phyloP scores from a whole-genome alignment of 1,140 invertebrate species.

The Aleiodes sp. region DNA sequence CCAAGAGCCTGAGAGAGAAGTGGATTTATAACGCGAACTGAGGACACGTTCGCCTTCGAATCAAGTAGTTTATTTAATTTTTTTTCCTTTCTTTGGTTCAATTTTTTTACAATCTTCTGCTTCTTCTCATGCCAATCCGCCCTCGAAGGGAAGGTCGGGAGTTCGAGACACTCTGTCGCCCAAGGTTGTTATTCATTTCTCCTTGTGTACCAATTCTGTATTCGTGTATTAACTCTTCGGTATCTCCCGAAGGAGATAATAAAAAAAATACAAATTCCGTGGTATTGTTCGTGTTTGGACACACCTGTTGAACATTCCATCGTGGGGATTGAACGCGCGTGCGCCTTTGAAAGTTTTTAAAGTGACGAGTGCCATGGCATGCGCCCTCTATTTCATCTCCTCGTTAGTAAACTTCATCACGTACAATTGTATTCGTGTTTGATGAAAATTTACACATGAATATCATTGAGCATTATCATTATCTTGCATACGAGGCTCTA shows the following conservation, averaged over 20 bases:
- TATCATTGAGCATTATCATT: slow-evolving; percentile 31
- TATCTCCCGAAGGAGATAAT: too few relatives aligned
- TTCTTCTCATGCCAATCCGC: neutral
- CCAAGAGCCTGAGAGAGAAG: neutral
- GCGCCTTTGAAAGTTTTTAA: neutral
- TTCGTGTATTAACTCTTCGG: neutral
- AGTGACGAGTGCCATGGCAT: slow-evolving; percentile 4
- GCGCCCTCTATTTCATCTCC: neutral
- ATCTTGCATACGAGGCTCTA: neutral
- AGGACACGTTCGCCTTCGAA: slow-evolving; percentile 1
- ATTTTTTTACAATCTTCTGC: neutral
- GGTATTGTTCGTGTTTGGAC: slow-evolving; percentile 31
- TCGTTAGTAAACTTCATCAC: neutral
- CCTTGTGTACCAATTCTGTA: neutral
- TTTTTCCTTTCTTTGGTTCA: neutral
- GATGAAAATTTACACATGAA: neutral
- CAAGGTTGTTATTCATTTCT: slow-evolving; percentile 18
- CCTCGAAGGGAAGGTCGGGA: slow-evolving; percentile 22
- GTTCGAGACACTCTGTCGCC: slow-evolving; percentile 1
- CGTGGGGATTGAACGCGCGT: slow-evolving; percentile 45
- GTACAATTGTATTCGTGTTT: neutral
- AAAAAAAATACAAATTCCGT: neutral
- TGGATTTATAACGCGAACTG: neutral
- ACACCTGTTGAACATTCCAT: slow-evolving; percentile 63
- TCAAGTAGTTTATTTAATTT: neutral